A percentile compares a stretch with the other conserved stretches of the same genome.
These are phyloP conservation scores for Heterochromis multidens DNA, from an alignment of 2,113 vertebrate species.

Conservation along the genomic window DNA sequence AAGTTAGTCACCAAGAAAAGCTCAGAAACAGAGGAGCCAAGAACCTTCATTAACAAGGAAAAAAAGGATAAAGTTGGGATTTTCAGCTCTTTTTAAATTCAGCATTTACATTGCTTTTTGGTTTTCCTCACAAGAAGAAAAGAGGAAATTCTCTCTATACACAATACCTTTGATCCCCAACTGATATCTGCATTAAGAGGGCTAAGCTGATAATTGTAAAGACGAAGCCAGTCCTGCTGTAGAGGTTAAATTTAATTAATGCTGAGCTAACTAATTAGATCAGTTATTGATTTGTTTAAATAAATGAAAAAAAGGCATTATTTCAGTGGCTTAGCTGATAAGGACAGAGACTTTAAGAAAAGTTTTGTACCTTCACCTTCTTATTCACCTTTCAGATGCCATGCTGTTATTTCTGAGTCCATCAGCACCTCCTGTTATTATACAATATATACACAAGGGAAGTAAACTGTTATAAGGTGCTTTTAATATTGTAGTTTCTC, in stretches of 20 bases:
- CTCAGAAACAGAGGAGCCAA: not conserved
- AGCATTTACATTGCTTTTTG: not conserved
- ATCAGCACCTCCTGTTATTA: not conserved
- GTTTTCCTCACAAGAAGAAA: not conserved
- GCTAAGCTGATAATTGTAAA: conserved; percentile 26
- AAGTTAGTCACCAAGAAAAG: conserved; percentile 48
- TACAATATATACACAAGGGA: not conserved
- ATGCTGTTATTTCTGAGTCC: not conserved
- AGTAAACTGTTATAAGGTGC: not conserved
- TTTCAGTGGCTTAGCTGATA: conserved; percentile 18
- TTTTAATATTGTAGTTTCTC: not conserved
- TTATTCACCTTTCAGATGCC: not conserved
- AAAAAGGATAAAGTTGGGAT: not conserved
- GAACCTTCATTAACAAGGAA: conserved; percentile 2
- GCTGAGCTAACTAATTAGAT: conserved; percentile 36
- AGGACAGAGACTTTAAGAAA: not conserved
- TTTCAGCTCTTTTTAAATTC: conserved; percentile 1
- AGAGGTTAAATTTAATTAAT: conserved; percentile 24
- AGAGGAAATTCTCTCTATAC: not conserved
- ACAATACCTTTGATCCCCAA: not conserved
- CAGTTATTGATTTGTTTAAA: conserved; percentile 34
- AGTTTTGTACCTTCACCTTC: not conserved
- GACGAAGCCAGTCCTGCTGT: not conserved
- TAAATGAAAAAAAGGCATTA: conserved; percentile 16
- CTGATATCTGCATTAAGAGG: conserved; percentile 14